Percentiles rank a stretch among this genome's conserved stretches.
Evolutionary conservation across 2,888 invertebrate genomes (phyloP).

Genomic region (Patella depressa): DNA sequence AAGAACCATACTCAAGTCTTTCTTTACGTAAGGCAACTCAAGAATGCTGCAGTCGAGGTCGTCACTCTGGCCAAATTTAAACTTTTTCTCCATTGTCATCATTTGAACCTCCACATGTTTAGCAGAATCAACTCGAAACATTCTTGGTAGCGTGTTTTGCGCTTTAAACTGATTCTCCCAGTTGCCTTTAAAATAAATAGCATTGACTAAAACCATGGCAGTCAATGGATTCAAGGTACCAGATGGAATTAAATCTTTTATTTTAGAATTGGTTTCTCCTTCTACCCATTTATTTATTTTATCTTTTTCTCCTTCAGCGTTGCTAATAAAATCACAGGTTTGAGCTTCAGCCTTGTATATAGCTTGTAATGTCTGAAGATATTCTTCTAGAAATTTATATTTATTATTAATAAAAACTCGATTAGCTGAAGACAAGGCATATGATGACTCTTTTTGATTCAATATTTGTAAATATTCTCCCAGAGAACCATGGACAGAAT

Average conservation of each 20-base stretch:
- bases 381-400: slow-evolving; percentile 47
- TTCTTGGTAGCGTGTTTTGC: background rate
- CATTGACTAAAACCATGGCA: slow-evolving; percentile 72
- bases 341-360: slow-evolving; percentile 48
- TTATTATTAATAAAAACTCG: slow-evolving; percentile 48
- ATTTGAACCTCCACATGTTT: slow-evolving; percentile 75
- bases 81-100: slow-evolving; percentile 79
- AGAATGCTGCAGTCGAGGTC: slow-evolving; percentile 82
- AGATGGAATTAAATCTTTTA: slow-evolving; percentile 81
- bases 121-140: slow-evolving; percentile 6
- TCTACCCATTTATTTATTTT: slow-evolving; percentile 88
- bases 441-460: slow-evolving; percentile 36
- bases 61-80: slow-evolving; percentile 72
- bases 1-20: slow-evolving; percentile 58
- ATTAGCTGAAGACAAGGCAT: slow-evolving; percentile 59
- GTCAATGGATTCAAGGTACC: slow-evolving; percentile 69
- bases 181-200: slow-evolving; percentile 73
- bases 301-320: slow-evolving; percentile 65
- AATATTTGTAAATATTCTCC: slow-evolving; percentile 40
- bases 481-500: slow-evolving; percentile 36
- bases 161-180: slow-evolving; percentile 74
- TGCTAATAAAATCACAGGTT: slow-evolving; percentile 62
- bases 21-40: slow-evolving; percentile 78
- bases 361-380: slow-evolving; percentile 38
- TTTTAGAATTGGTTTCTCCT: slow-evolving; percentile 84